Evolutionary conservation across 1,140 invertebrate species (phyloP), one percentile per base, ranked within the genome.

Genomic region (Trissolcus basalis): DNA sequence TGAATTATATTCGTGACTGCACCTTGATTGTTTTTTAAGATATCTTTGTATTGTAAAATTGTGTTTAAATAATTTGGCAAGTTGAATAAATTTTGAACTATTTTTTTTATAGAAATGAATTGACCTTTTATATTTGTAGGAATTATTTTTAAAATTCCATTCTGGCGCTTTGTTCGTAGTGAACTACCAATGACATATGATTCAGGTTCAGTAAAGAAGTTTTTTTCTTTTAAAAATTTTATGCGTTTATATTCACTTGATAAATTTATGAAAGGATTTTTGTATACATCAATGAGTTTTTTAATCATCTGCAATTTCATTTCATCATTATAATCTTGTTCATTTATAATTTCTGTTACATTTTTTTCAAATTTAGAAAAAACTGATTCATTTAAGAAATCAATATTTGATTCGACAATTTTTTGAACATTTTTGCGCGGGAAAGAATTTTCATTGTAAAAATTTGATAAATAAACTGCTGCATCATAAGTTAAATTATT

Each of bases 21-120:
- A 36, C 32, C 27, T 36, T 51, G 49, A 51, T 36, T 13, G 3
- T 51, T 35, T 5, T 36, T 2, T 14, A 36, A 36, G 13, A 36
- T 36, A 13, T 51, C 6, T 36, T 12, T 36, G 36, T 51, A 51
- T 19, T 51, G 12, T 36, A 51, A 13, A 35, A 51, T 51, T 51
- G 49, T 12, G 35, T 51, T 13, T 51, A 51, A 36, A 51, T 15
- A 36, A 51, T 11, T 14, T 14, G 49, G 49, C 19, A 36, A 36
- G 3, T n/a, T 1, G 36, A 51, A 51, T 51, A 51, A 51, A 4
- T 36, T 51, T 14, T 36, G 8, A 1, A 51, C 4, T 19, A 35
- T 8, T 5, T 12, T 35, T 51, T 51, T 51, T 5, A 51, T 35
- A 2, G 27, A 36, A 13, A 51, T 36, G 14, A 35, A 51, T 36